These are phyloP conservation scores for Rhadinocentrus ornatus DNA, from an alignment of 2,797 vertebrate species.

Conservation along the genomic window DNA sequence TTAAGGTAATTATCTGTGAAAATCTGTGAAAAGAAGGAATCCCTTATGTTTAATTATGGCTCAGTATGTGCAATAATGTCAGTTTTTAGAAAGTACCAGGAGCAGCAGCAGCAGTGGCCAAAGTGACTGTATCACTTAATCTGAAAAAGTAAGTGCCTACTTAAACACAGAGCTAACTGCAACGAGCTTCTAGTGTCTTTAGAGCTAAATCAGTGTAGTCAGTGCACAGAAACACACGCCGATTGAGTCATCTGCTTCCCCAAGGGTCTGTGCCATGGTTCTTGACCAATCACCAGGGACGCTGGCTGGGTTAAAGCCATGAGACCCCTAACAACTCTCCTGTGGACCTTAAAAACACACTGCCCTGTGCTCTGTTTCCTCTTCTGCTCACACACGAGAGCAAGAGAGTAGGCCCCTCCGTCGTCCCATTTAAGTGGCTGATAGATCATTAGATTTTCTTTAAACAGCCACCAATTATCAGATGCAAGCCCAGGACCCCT, in stretches of 20 bases:
- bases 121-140: conserved; percentile 45
- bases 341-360: conserved; percentile 65
- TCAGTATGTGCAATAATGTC: neutral
- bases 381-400: conserved; percentile 34
- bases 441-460: conserved; percentile 75
- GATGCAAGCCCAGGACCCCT: conserved; percentile 42
- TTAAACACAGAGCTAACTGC: conserved; percentile 33
- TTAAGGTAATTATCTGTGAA: neutral
- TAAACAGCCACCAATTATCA: conserved; percentile 80
- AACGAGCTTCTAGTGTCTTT: conserved; percentile 54
- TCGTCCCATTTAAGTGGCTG: conserved; percentile 74
- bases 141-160: conserved; percentile 38
- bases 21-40: neutral
- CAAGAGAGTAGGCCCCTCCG: conserved; percentile 55
- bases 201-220: conserved; percentile 55
- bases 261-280: conserved; percentile 47
- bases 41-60: conserved; percentile 5
- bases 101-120: neutral
- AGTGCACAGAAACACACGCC: conserved; percentile 37
- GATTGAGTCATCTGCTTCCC: conserved; percentile 62
- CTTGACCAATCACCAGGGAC: conserved; percentile 68
- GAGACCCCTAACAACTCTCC: conserved; percentile 53
- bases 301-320: conserved; percentile 41
- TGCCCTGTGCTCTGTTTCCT: conserved; percentile 30
- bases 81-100: conserved; percentile 18